Base-by-base conservation (phyloP, 2,888 invertebrate genomes). In the Margaritifera margaritifera region DNA sequence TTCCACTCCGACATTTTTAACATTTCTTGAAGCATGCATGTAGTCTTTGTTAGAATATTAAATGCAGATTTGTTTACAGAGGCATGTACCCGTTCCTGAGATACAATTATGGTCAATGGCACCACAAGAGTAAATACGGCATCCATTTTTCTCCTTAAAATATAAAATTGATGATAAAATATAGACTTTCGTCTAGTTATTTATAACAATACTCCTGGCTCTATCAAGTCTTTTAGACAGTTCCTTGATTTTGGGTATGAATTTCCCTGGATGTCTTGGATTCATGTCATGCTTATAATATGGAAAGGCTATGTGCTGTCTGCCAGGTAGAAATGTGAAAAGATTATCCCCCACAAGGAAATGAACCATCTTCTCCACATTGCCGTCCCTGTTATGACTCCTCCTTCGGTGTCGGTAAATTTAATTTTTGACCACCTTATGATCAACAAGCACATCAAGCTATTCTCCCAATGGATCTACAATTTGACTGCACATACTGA, bases 401-500 rank as follows among this genome's bases (percentile, higher is more conserved):
- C 72, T 20, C 51, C 64, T 24, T 52, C 71, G 8, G 55, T 71
- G 67, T 11, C 71, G 59, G 42, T 71, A 68, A 18, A 71, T 18
- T 20, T 64, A 64, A 54, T 72, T 65, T 42, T 72, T 55, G 15
- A 72, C 22, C 6, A 72, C 58, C n/a, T 59, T 58, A 24, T 54
- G n/a, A 27, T 72, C 68, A 51, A 72, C 68, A 31, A 66, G 31
- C 5, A n/a, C 42, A 50, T 69, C 72, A 15, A 69, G 58, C 2
- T 60, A 57, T 50, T 69, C 72, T 3, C 72, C 69, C 19, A 72
- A 50, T 8, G 68, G 72, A 24, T 63, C 69, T 25, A 69, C 31
- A 3, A 72, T 66, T 24, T 69, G 72, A 18, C 69, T 52, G 66
- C 68, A 72, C 20, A 68, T 31, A 22, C 66, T 59, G 1, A 69